Percentiles rank a stretch among this genome's conserved stretches.
phyloP scores from a whole-genome alignment of 1,140 invertebrate species.

The Euschistus heros region DNA sequence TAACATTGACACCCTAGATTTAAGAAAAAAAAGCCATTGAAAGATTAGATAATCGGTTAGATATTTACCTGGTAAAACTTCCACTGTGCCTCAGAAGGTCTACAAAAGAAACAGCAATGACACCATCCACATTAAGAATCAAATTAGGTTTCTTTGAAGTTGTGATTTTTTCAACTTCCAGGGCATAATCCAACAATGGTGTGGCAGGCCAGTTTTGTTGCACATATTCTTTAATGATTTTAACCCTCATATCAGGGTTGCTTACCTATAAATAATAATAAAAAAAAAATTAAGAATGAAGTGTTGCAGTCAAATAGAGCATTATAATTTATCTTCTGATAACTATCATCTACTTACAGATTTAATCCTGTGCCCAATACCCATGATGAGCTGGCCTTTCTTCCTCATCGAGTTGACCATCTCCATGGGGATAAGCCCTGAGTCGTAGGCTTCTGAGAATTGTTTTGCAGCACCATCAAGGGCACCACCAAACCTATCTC shows the following conservation, averaged over 20 bases:
- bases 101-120: conserved; percentile 94
- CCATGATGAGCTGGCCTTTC: conserved; percentile 96
- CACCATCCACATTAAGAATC: conserved; percentile 97
- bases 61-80: conserved; percentile 69
- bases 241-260: conserved; percentile 96
- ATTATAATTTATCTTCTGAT: too few relatives aligned
- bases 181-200: conserved; percentile 85
- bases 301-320: neutral
- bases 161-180: conserved; percentile 98
- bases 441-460: conserved; percentile 92
- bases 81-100: conserved; percentile 89
- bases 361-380: conserved; percentile 96
- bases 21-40: neutral
- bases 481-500: conserved; percentile 97
- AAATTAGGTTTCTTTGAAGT: conserved; percentile 99
- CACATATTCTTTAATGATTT: conserved; percentile 93
- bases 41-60: too few relatives aligned
- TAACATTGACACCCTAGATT: too few relatives aligned
- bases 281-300: conserved; percentile 2
- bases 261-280: conserved; percentile 57
- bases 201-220: conserved; percentile 85
- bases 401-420: conserved; percentile 98
- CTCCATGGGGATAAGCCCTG: conserved; percentile 89
- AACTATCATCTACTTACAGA: conserved; percentile 47
- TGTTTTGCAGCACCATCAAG: conserved; percentile 91